Evolutionary conservation across 2,888 invertebrate genomes (phyloP), one percentile per base, ranked within the genome.

Genomic region (Drosophila atripex): DNA sequence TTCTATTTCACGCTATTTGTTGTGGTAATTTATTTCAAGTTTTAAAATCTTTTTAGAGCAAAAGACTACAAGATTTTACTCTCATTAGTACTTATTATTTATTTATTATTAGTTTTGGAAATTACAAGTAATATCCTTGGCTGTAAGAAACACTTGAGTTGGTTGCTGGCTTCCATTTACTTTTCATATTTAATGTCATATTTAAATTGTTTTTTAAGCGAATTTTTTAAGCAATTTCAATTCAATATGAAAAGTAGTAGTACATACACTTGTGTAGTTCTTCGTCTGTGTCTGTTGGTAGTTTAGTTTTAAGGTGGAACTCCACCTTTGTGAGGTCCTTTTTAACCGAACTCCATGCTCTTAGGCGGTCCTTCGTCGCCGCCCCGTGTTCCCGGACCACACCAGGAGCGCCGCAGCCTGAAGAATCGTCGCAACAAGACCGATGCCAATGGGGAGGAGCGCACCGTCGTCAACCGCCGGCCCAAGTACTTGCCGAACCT

Each of bases 401-500:
- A 41, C 18, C 39, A 41, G 39, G 39, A 41, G 39, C 39, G 39
- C 9, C 39, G 39, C 9, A 8, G 8, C 39, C 38, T 8, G 38
- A 38, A 38, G 38, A 32, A 32, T 9, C 43, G 43, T 6, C 43
- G 21, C 12, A 21, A 18, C 21, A 43, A 21, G 43, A 12, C 16
- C 16, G 11, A 1, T 11, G n/a, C 11, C 9, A 30, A 21, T 2
- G 16, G 23, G 9, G 21, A 38, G 18, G 12, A 12, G 3, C 55
- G 28, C 38, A 39, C 16, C 9, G 64, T 52, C n/a, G 9, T 14
- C 11, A 63, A 66, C 6, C 16, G 18, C n/a, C 32, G 38, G 2
- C 43, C 76, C 2, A 43, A 43, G 7, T 74, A 66, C 28, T 23
- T 77, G n/a, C 74, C 74, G 0, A 45, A 75, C 5, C 16, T 75